Conservation (phyloP, 2,888 invertebrate species). For the Synanthedon formicaeformis region DNA sequence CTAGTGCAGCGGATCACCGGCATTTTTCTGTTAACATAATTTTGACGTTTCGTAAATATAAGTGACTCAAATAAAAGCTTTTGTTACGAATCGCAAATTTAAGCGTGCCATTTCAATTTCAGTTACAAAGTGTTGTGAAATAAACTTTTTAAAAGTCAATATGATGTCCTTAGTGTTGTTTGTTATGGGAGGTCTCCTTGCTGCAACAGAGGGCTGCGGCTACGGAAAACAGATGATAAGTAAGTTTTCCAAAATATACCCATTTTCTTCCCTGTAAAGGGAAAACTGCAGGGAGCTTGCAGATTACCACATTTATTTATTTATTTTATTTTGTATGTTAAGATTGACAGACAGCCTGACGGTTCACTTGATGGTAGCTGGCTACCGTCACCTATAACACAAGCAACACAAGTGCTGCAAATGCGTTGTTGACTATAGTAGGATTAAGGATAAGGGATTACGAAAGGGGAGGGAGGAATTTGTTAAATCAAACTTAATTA, state of each 20-base stretch:
- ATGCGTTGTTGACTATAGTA: too few relatives aligned
- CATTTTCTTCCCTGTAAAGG: neutral
- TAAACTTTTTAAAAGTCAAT: constrained; percentile 33
- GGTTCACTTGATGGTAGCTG: too few relatives aligned
- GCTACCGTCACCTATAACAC: too few relatives aligned
- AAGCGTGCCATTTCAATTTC: constrained; percentile 39
- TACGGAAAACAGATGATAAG: constrained; percentile 59
- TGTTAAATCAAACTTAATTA: neutral
- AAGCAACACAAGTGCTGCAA: too few relatives aligned
- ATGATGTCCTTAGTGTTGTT: constrained; percentile 69
- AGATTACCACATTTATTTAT: too few relatives aligned
- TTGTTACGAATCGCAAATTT: constrained; percentile 66
- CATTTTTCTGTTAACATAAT: constrained; percentile 21
- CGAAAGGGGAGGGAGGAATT: neutral
- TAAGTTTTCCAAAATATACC: constrained; percentile 30
- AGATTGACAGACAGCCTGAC: too few relatives aligned
- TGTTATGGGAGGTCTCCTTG: constrained; percentile 57
- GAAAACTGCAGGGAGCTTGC: too few relatives aligned
- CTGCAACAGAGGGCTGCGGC: constrained; percentile 58
- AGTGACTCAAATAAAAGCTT: constrained; percentile 36
- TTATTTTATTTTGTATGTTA: too few relatives aligned
- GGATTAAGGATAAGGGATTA: too few relatives aligned
- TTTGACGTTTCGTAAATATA: constrained; percentile 68
- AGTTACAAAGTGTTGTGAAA: constrained; percentile 58
- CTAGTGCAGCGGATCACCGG: constrained; percentile 64